Evolutionary conservation across 1,140 invertebrate species (phyloP).

Genomic region (Eumaeus atala): DNA sequence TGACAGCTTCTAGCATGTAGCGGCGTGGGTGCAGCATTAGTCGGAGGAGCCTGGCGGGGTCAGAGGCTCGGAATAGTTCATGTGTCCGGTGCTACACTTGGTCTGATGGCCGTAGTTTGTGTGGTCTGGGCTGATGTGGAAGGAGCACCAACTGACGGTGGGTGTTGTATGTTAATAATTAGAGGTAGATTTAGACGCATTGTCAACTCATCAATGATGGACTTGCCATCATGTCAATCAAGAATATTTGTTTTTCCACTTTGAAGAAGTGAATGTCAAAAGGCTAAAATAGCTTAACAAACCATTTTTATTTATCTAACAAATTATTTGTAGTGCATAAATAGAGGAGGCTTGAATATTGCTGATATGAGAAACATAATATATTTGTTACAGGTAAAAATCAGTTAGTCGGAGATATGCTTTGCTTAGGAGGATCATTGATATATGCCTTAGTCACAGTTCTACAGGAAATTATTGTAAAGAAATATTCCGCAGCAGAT

Average conservation of each 20-base stretch:
- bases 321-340: no score
- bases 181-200: no score
- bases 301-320: no score
- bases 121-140: conserved; percentile 89
- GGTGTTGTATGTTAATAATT: conserved; percentile 19
- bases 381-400: conserved; percentile 79
- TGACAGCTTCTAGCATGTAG: conserved; percentile 91
- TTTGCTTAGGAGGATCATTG: conserved; percentile 86
- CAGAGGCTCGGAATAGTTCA: conserved; percentile 81
- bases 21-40: conserved; percentile 87
- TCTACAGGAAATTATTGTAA: conserved; percentile 88
- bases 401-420: conserved; percentile 87
- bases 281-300: no score
- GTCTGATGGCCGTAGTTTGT: conserved; percentile 87
- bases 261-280: no score
- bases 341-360: not conserved
- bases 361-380: conserved; percentile 1
- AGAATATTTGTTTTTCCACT: no score
- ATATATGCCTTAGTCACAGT: conserved; percentile 89
- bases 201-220: no score
- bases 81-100: conserved; percentile 86
- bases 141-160: conserved; percentile 79
- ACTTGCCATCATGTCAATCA: no score
- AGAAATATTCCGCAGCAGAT: conserved; percentile 85
- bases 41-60: conserved; percentile 81